Evolutionary conservation across 2,888 invertebrate species (phyloP), one percentile per base, ranked within the genome.

Genomic region (Pollenia griseotomentosa): DNA sequence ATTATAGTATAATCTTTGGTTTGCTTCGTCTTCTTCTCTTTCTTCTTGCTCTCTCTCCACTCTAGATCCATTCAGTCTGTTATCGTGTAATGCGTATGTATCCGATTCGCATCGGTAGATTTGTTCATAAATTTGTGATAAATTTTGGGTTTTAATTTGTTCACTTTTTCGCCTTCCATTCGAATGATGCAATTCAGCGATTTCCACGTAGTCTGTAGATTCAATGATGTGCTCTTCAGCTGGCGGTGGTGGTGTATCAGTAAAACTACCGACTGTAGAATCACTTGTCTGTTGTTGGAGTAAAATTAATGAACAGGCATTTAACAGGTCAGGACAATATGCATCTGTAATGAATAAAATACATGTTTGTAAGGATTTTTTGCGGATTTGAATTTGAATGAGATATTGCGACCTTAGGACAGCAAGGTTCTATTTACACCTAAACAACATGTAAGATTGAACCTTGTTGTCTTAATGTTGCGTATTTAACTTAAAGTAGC

Each of bases 251-350:
- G 90, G 91, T 6, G 92, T 91, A 42, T 90, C 91, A 11, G 91
- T 92, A 74, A 91, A 91, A 66, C 91, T 90, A n/a, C 91, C 91
- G 51, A 91, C 91, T 61, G 92, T 92, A 70, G 91, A 92, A 85
- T 92, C 92, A 73, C 91, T 91, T 84, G 90, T 90, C 44, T 89
- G 74, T 80, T 91, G 91, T 78, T 90, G 91, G 59, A 91, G 90
- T 42, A 93, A 88, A 51, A 93, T 93, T 82, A 93, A 83, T 70
- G 93, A 91, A 85, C 93, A 93, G n/a, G 93, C 92, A 86, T 93
- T 91, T 74, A 93, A 71, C 48, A 93, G 87, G 85, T 93, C 93
- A 10, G 93, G 93, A 83, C 93, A 93, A 83, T 93, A 93, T 40
- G 91, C 92, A 91, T 91, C 93, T 93, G 88, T 0, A 88, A 88